Base-by-base conservation (phyloP, 1,140 invertebrate species). In the Cydia strobilella region DNA sequence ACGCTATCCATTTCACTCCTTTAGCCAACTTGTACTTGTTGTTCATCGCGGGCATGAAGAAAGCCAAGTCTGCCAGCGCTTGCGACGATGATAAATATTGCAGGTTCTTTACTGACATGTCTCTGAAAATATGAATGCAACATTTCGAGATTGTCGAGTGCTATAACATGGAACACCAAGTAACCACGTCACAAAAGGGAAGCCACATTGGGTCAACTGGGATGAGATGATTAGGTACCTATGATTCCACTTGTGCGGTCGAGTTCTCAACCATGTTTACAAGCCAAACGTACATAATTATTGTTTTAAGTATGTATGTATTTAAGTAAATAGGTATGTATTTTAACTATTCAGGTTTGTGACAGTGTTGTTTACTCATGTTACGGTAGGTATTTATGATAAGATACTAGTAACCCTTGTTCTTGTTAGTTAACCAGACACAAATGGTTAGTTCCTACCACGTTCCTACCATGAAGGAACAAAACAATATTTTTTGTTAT, bases 41-140 rank as follows among this genome's bases (percentile, higher is more conserved):
- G 81, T 95, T 96, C 94, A 96, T 96, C 63, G 89, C 94, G 69
- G 88, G 81, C 35, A 98, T 96, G 84, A 99, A 99, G 74, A 94
- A 94, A 0, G 97, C 97, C 66, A 98, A 92, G 93, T 99, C 98
- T 13, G 96, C 97, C 39, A 99, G 90, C 0, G 98, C 98, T 93
- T 98, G 97, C 80, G 97, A 94, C 23, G 97, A 98, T 73, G 94
- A 97, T 15, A 99, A 89, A 84, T 95, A 98, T 25, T 91, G 83
- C 63, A 99, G 88, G 90, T 97, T 98, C 69, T 96, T 95, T 0
- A 95, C 94, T 77, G 95, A 95, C 73, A 96, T 86, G 91, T 97
- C 96, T 65, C 96, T 97, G 86, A 73, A 74, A 71, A 31, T 2
- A 31, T 31, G 31, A 31, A 31, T 31, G 31, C 31, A 31, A 31